Conservation (phyloP, 1,140 invertebrate genomes). For the Subanguina moxae region DNA sequence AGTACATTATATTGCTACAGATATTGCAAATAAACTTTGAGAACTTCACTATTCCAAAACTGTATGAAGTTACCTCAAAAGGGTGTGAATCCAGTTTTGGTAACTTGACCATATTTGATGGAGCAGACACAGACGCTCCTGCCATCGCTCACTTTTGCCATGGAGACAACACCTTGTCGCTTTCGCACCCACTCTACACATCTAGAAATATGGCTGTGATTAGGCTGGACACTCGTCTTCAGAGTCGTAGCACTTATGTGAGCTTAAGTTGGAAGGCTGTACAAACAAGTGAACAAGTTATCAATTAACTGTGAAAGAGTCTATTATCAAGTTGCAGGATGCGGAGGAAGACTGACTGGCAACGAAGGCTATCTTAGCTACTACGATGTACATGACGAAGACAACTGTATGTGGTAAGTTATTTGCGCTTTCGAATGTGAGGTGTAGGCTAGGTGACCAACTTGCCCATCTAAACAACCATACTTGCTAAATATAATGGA, state of each 20-base stretch:
- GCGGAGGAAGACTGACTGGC: constrained; percentile 19
- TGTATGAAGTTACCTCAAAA: constrained; percentile 32
- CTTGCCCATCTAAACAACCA: too few species aligned
- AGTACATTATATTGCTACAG: constrained; percentile 8
- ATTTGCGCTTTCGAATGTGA: too few species aligned
- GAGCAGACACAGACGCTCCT: constrained; percentile 13
- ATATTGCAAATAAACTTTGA: constrained; percentile 17
- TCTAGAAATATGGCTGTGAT: constrained; percentile 16
- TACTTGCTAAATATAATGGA: too few species aligned
- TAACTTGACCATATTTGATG: constrained; percentile 32
- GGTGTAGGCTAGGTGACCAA: too few species aligned
- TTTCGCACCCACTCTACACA: constrained; percentile 25
- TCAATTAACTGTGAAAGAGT: background rate
- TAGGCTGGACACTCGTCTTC: constrained; percentile 21
- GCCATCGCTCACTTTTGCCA: constrained; percentile 28
- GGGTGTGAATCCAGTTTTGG: constrained; percentile 21
- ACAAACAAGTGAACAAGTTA: constrained; percentile 18
- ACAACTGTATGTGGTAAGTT: constrained; percentile 9
- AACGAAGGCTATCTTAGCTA: constrained; percentile 29
- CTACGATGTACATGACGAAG: constrained; percentile 11
- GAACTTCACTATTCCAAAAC: constrained; percentile 21
- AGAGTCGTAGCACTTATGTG: constrained; percentile 20
- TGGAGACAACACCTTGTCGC: constrained; percentile 15
- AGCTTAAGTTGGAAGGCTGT: constrained; percentile 27
- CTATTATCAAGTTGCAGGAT: constrained; percentile 13